Base-by-base conservation (phyloP, 2,888 invertebrate genomes). In the Ichneumon xanthorius region DNA sequence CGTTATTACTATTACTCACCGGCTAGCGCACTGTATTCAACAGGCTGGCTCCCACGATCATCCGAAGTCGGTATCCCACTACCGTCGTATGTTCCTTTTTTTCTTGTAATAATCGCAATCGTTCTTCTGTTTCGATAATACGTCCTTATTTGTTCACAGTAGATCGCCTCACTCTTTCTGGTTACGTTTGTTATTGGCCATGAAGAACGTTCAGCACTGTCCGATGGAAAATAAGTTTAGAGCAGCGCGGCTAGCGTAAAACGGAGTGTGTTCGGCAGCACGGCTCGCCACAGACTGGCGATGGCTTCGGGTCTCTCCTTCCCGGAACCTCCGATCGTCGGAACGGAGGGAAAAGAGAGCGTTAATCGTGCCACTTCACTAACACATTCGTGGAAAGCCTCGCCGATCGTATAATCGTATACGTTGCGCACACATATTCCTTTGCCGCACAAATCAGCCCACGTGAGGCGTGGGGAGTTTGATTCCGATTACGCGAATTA, bases 261-360 rank as follows among this genome's bases (percentile, higher is more conserved):
- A 53, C 14, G 16, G 30, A 70, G 53, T 79, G 70, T 73, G 75
- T 45, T 78, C 81, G 77, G 37, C 58, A 68, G 50, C 84, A 58
- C 70, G 61, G 81, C 71, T 76, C 79, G 81, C 63, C 65, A 78
- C 84, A 68, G 79, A 86, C 86, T 86, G 86, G 45, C 72, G 80
- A n/a, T 61, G 40, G 70, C 65, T 65, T 73, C 73, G 78, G 14
- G 72, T 40, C 40, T 65, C 53, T 63, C 79, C n/a, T 70, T 78
- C 82, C 78, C 81, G 78, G 81, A 84, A 81, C 77, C 53, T 58
- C 70, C 53, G 80, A 73, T 80, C 73, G 73, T 70, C 70, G 65
- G 2, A 67, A 58, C 68, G 73, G 58, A 75, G 81, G 79, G 75
- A 77, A 79, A 78, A 79, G 79, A 84, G 67, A 48, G 68, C 37